phyloP scores from a whole-genome alignment of 1,140 invertebrate genomes.

The Potamilus streckersoni region DNA sequence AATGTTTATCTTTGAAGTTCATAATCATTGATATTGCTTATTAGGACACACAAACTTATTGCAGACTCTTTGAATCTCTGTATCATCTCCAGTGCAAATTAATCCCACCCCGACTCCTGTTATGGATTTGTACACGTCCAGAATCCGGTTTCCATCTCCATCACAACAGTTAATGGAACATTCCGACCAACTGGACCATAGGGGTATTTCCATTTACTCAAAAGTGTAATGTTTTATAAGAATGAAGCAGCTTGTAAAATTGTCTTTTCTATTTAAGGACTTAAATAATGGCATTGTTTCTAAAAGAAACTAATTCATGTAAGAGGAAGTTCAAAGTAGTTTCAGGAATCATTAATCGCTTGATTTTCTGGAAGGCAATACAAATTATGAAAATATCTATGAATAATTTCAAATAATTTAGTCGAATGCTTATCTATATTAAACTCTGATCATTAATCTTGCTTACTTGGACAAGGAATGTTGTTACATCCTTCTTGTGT shows the following conservation, averaged over 20 bases:
- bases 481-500: conserved; percentile 19
- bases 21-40: neutral
- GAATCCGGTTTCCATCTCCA: conserved; percentile 31
- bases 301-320: no score
- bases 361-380: no score
- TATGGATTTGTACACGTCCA: conserved; percentile 31
- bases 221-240: no score
- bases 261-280: no score
- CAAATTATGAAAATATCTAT: no score
- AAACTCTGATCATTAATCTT: neutral
- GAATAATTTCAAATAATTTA: no score
- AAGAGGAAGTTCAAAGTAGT: no score
- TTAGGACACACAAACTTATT: neutral
- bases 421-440: neutral
- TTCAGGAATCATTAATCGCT: no score
- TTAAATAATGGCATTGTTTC: no score
- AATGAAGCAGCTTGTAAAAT: no score
- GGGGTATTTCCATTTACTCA: conserved; percentile 26
- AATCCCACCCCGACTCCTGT: conserved; percentile 27
- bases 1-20: neutral
- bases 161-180: conserved; percentile 40
- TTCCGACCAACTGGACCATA: conserved; percentile 36
- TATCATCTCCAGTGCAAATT: conserved; percentile 26
- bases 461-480: neutral
- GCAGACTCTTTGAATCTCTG: conserved; percentile 23